These are phyloP conservation scores for Dolichoris vasculosae DNA, from an alignment of 1,140 invertebrate genomes.

Conservation along the genomic window DNA sequence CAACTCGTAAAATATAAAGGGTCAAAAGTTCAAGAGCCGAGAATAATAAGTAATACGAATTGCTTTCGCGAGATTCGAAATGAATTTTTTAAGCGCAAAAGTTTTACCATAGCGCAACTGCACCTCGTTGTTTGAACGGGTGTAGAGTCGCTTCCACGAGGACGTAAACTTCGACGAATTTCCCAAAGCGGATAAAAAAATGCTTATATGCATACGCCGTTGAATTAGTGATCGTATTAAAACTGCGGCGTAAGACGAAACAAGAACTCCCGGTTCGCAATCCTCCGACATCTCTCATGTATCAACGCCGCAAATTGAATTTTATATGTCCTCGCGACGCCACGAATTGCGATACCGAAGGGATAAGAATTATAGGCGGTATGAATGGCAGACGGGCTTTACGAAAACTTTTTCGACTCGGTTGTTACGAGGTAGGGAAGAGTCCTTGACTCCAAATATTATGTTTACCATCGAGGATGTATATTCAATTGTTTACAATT, in stretches of 20 bases:
- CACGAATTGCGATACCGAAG: not conserved
- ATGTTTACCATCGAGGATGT: no score
- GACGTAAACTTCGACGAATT: constrained; percentile 40
- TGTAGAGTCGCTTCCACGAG: not conserved
- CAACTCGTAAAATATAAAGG: constrained; percentile 9
- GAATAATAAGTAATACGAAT: constrained; percentile 32
- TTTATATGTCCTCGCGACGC: not conserved
- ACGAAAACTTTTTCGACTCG: no score
- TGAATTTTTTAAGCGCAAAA: constrained; percentile 52
- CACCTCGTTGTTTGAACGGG: constrained; percentile 1
- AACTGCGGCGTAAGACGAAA: constrained; percentile 34
- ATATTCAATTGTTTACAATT: no score
- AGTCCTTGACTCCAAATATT: no score
- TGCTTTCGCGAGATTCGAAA: constrained; percentile 47
- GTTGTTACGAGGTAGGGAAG: no score
- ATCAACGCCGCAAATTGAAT: constrained; percentile 25
- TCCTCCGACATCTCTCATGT: not conserved
- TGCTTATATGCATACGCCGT: constrained; percentile 62
- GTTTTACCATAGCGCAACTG: not conserved
- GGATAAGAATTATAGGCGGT: not conserved
- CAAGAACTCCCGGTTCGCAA: no score
- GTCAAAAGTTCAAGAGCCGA: not conserved
- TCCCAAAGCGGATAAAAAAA: constrained; percentile 58
- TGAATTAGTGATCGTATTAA: constrained; percentile 62
- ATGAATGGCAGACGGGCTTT: not conserved